Evolutionary conservation across 2,888 invertebrate genomes (phyloP).

Genomic region (Calameuta filiformis): DNA sequence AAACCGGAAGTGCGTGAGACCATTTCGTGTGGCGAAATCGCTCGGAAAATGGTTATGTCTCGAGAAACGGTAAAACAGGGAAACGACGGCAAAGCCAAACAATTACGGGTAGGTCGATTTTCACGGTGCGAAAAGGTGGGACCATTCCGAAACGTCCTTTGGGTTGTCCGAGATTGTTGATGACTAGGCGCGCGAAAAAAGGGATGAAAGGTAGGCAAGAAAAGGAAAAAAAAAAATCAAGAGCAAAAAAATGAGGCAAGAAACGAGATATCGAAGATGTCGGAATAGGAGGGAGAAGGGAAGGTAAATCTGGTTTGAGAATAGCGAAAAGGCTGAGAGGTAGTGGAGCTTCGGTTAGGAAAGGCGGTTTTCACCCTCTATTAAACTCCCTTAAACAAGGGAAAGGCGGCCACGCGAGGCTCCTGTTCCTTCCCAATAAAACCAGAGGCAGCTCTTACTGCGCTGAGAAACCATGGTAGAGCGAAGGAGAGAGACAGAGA

Average conservation of each 20-base stretch:
- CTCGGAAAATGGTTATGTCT: background rate
- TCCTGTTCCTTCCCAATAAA: conserved; percentile 49
- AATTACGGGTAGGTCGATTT: background rate
- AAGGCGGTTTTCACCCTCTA: conserved; percentile 64
- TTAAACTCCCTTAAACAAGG: conserved; percentile 68
- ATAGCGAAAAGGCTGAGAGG: background rate
- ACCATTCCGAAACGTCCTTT: background rate
- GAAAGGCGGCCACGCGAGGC: conserved; percentile 68
- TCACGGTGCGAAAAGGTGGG: background rate
- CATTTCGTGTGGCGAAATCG: background rate
- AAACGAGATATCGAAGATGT: conserved; percentile 6
- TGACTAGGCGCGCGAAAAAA: conserved; percentile 37
- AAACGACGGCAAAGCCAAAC: background rate
- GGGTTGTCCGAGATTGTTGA: conserved; percentile 29
- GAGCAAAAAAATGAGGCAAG: conserved; percentile 8
- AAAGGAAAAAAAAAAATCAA: conserved; percentile 29
- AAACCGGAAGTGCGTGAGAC: background rate
- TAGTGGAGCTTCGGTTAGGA: conserved; percentile 17
- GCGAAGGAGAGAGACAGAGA: conserved; percentile 11
- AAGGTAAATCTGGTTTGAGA: conserved; percentile 9
- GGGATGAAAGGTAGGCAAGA: conserved; percentile 24
- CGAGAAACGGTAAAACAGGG: background rate
- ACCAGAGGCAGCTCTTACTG: conserved; percentile 32
- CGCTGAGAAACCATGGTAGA: conserved; percentile 40
- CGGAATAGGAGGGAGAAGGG: conserved; percentile 20